These are phyloP conservation scores for Oreocharis arfaki DNA, from an alignment of 2,113 vertebrate genomes.

Conservation along the genomic window DNA sequence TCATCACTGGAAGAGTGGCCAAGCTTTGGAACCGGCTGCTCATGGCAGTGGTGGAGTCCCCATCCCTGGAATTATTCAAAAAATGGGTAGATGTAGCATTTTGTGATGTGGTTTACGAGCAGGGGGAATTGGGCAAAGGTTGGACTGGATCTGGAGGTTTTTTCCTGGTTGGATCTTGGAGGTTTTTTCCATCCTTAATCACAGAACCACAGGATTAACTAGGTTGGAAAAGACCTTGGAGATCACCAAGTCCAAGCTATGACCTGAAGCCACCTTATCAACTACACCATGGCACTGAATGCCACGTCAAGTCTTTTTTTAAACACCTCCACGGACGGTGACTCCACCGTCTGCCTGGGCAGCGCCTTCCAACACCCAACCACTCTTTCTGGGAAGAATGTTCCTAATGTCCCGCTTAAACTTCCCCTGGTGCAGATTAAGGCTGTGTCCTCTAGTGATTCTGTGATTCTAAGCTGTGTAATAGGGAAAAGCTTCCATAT, in stretches of 20 bases:
- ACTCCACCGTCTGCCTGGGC: not conserved
- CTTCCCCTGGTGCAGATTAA: not conserved
- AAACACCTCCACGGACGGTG: rapidly evolving
- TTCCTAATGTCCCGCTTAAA: not conserved
- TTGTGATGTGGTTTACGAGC: not conserved
- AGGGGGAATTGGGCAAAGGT: no score
- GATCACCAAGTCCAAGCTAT: not conserved
- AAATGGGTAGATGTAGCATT: not conserved
- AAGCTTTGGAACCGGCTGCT: not conserved
- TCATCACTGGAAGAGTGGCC: not conserved
- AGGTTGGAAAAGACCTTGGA: not conserved
- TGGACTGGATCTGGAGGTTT: not conserved
- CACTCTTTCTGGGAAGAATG: not conserved
- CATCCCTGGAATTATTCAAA: not conserved
- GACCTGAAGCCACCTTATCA: not conserved
- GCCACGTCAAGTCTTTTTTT: not conserved
- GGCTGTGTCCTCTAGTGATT: rapidly evolving
- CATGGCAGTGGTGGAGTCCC: not conserved
- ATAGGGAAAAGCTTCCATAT: not conserved
- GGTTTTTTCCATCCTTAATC: not conserved
- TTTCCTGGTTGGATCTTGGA: not conserved
- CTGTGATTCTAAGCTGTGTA: no score
- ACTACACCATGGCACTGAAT: rapidly evolving
- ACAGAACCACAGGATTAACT: not conserved
- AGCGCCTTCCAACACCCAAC: not conserved